A percentile compares a stretch with the other conserved stretches of the same genome.
Evolutionary conservation across 2,797 vertebrate genomes (phyloP).

Genomic region (Alauda arvensis): DNA sequence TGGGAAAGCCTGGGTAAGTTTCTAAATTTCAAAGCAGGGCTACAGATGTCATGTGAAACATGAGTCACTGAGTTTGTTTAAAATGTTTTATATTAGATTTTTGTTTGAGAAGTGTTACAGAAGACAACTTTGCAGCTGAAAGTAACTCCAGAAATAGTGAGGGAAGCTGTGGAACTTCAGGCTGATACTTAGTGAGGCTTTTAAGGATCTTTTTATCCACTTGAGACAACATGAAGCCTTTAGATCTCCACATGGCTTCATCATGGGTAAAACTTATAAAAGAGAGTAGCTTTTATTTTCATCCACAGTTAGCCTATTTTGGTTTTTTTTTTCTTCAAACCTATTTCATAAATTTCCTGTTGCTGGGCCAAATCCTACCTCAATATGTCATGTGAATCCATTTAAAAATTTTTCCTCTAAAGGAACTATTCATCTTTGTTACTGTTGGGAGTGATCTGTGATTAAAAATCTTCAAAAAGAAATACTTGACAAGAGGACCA

Average conservation of each 20-base stretch:
- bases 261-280: not conserved
- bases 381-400: not conserved
- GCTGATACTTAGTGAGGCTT: not conserved
- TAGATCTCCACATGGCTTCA: not conserved
- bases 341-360: not conserved
- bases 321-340: not conserved
- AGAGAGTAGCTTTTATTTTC: not conserved
- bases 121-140: not conserved
- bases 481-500: not conserved
- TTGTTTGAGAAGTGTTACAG: not conserved
- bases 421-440: not conserved
- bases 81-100: not conserved
- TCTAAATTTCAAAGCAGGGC: not conserved
- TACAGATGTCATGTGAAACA: not conserved
- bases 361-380: not conserved
- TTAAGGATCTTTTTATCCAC: not conserved
- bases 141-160: not conserved
- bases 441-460: not conserved
- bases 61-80: not conserved
- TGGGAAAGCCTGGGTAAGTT: not conserved
- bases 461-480: not conserved
- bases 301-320: not conserved
- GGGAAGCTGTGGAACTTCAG: not conserved
- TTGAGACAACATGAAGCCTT: not conserved
- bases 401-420: not conserved